Evolutionary conservation across 2,797 vertebrate species (phyloP).

Genomic region (Characodon lateralis): DNA sequence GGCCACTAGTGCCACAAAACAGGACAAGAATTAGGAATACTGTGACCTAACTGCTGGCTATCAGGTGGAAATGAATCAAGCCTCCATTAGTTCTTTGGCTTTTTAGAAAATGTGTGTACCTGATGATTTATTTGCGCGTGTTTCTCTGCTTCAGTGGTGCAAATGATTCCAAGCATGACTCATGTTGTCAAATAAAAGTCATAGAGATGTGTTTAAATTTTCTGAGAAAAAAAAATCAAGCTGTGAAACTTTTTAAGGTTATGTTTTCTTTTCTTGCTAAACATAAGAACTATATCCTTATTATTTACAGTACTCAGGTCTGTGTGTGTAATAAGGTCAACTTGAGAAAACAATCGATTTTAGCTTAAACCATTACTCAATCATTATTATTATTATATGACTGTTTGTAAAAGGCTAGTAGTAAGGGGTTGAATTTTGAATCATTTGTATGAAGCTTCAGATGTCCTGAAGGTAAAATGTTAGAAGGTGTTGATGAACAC

Average conservation of each 20-base stretch:
- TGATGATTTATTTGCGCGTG: neutral
- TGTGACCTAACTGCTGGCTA: neutral
- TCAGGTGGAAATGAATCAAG: neutral
- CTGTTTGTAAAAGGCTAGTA: slow-evolving; percentile 25
- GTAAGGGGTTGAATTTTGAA: slow-evolving; percentile 25
- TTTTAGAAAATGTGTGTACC: too few relatives aligned
- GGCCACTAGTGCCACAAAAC: too few relatives aligned
- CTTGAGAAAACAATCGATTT: neutral
- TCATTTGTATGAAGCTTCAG: slow-evolving; percentile 38
- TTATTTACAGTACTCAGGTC: neutral
- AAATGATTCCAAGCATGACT: neutral
- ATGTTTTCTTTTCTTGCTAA: neutral
- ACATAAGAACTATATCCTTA: neutral
- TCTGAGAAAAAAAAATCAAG: neutral
- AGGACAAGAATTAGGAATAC: neutral
- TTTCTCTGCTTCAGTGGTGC: neutral
- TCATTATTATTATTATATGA: slow-evolving; percentile 27
- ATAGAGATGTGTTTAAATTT: neutral
- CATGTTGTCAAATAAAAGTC: neutral
- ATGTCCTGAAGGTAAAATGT: slow-evolving; percentile 41
- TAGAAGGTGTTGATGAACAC: slow-evolving; percentile 13
- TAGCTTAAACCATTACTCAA: neutral
- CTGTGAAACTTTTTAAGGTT: neutral
- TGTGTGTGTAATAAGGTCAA: neutral
- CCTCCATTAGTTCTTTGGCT: neutral